Base-by-base conservation (phyloP, 2,797 vertebrate genomes). In the Pyrocephalus nanus region DNA sequence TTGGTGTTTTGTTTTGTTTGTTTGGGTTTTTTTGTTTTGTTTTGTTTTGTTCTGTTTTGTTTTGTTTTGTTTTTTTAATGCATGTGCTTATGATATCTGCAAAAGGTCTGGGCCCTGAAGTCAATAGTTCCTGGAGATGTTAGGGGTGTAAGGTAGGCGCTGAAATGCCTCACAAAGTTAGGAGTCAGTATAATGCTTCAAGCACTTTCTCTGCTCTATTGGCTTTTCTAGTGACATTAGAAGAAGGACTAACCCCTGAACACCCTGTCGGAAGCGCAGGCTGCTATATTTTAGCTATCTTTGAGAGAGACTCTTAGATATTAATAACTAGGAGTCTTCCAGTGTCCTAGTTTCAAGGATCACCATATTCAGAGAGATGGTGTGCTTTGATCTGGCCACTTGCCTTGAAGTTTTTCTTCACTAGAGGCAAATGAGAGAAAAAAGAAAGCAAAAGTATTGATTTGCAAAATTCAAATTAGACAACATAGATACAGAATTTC, bases 381-480 rank as follows among this genome's bases (percentile, higher is more conserved):
- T 43, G 71, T 88, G 38, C 92, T 95, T 96, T 95, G 82, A 95
- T 96, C 85, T 88, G 91, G 62, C 79, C 82, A 65, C 55, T 91
- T 91, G 78, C 95, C 74, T 94, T 95, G 94, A 95, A 88, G 85
- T 94, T 82, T 72, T 50, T 86, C 66, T 88, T 80, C 72, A 80
- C 79, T 95, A 82, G 78, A 93, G 91, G 85, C 92, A 91, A 96
- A 88, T 80, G 66, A 67, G 60, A 82, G 60, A 71, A 91, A 79
- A 92, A 93, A 79, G 69, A 93, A 94, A 90, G 82, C 30, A 77
- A 64, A 94, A 54, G 58, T 90, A 90, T 72, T 91, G 93, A 84
- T 94, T 95, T 95, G 88, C 62, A 95, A 88, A 87, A 95, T 90
- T 96, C 45, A 67, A 90, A 93, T 76, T 77, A 86, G 61, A 51